A percentile compares a stretch with the other conserved stretches of the same genome.
phyloP scores from a whole-genome alignment of 1,140 invertebrate genomes.

The Bacillus rossius region DNA sequence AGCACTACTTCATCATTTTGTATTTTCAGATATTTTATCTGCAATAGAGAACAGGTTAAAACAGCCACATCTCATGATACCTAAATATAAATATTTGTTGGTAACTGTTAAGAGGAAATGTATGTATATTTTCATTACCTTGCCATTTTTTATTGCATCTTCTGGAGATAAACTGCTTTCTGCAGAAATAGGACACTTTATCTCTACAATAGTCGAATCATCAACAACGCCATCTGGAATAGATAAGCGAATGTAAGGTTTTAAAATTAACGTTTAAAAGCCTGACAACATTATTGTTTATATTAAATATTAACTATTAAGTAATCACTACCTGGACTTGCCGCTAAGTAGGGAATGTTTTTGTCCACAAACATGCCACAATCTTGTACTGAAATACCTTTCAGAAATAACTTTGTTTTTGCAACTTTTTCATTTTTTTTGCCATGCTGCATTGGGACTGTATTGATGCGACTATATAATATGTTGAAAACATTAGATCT shows the following conservation, averaged over 20 bases:
- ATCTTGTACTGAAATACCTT: background rate
- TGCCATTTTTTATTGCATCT: background rate
- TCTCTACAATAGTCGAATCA: background rate
- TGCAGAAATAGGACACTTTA: slow-evolving; percentile 4
- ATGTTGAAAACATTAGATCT: background rate
- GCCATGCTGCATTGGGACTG: background rate
- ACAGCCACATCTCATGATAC: background rate
- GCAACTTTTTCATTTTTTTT: slow-evolving; percentile 4
- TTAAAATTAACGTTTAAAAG: background rate
- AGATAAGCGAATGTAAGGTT: background rate
- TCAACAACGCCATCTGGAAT: background rate
- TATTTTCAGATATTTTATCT: background rate
- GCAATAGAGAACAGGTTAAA: background rate
- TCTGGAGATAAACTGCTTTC: background rate
- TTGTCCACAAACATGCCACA: slow-evolving; percentile 5
- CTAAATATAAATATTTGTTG: background rate
- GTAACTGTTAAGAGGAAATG: background rate
- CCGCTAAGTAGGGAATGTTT: background rate
- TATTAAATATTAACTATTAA: background rate
- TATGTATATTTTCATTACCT: background rate
- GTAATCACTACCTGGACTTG: background rate
- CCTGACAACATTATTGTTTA: background rate
- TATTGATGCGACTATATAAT: background rate
- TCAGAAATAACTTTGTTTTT: background rate
- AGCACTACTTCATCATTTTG: background rate